Percentiles rank a stretch among this genome's conserved stretches.
Conservation (phyloP, 2,888 invertebrate genomes). For the Drosophila percnosoma region DNA sequence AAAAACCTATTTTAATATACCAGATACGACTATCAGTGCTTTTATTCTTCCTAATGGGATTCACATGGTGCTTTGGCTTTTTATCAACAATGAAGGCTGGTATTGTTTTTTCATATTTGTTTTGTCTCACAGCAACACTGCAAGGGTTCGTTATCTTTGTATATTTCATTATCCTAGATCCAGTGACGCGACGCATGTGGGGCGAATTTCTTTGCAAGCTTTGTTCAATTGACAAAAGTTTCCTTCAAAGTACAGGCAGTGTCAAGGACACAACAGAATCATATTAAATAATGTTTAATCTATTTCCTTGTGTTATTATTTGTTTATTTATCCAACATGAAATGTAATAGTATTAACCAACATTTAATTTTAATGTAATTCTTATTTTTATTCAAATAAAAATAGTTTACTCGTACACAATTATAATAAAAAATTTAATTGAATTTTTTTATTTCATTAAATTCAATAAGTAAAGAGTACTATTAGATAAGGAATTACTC, state of each 20-base stretch:
- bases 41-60: constrained; percentile 87
- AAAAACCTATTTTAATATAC: constrained; percentile 80
- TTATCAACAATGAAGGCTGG: constrained; percentile 85
- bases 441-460: neutral
- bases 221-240: constrained; percentile 40
- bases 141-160: constrained; percentile 88
- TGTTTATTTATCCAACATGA: neutral
- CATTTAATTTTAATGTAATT: neutral
- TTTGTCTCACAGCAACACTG: constrained; percentile 87
- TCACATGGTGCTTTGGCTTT: constrained; percentile 88
- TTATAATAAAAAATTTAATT: neutral
- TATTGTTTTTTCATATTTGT: constrained; percentile 87
- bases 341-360: neutral
- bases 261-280: constrained; percentile 60
- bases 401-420: neutral
- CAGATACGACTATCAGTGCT: constrained; percentile 87
- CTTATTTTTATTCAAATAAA: neutral
- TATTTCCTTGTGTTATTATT: neutral
- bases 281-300: constrained; percentile 26
- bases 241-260: constrained; percentile 46
- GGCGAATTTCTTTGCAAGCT: constrained; percentile 43
- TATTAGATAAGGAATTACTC: neutral
- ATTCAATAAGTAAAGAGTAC: neutral
- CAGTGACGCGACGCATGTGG: constrained; percentile 86
- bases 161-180: constrained; percentile 87